Evolutionary conservation across 2,888 invertebrate species (phyloP), one percentile per base, ranked within the genome.

Genomic region (Macroteleia sp.): DNA sequence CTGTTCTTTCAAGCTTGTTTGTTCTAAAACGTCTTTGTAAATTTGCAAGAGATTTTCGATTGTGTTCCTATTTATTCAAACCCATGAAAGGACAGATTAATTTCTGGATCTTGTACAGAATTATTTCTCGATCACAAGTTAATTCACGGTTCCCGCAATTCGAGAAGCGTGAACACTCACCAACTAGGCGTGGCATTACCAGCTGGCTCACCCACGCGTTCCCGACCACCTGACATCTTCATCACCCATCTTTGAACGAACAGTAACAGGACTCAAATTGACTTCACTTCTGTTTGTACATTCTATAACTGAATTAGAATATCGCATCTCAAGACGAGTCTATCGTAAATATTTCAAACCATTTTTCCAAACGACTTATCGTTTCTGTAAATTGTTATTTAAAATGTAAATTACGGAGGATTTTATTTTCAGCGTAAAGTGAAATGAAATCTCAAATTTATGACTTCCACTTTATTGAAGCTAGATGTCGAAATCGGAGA

Each of bases 151-250:
- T 80, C 64, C 44, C 44, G 52, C 52, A 39, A 76, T 76, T 76
- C 71, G 67, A 79, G 82, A 83, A 82, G 84, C 82, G 83, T 83
- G 82, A 89, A 88, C 87, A 86, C 85, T 85, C 81, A 87, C 85
- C 82, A 79, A 80, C 78, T 79, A 74, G 82, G 77, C 82, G 81
- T 79, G 79, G 69, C 74, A 74, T 52, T 67, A 73, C 86, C 88
- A 85, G 85, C 83, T 86, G 84, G 83, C 83, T 88, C 88, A 87
- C 89, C 89, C 89, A 89, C 89, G 88, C 89, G 74, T 83, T 81
- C 82, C 62, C 80, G 77, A 57, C 78, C 83, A 81, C 81, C 82
- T 83, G 86, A 89, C 88, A 85, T 89, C 89, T 89, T 88, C 87
- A 89, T 89, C 89, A 85, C 86, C 79, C 80, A 64, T 81, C 81